Percentiles rank a stretch among this genome's conserved stretches.
Evolutionary conservation across 2,797 vertebrate species (phyloP).

Genomic region (Luscinia megarhynchos): DNA sequence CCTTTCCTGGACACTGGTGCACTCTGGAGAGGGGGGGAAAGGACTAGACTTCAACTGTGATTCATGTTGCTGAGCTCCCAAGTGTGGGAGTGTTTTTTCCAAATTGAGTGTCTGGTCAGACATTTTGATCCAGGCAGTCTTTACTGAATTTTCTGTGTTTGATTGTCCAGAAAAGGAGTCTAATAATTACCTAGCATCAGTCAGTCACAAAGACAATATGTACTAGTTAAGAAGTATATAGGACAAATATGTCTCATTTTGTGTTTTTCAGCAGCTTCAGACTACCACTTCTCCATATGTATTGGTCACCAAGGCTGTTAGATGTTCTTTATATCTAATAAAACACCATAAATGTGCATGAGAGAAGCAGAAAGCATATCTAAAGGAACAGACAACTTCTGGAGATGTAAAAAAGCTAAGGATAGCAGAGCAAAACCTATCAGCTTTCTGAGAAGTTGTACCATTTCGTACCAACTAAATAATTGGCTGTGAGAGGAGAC

Average conservation of each 20-base stretch:
- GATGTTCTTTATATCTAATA: background rate
- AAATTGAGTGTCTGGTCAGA: background rate
- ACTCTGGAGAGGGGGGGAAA: background rate
- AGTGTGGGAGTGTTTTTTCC: background rate
- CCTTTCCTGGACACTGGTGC: slow-evolving; percentile 11
- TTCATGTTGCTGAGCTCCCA: slow-evolving; percentile 28
- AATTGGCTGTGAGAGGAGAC: background rate
- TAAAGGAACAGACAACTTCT: background rate
- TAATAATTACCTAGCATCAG: background rate
- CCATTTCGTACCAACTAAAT: background rate
- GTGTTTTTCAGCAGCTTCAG: background rate
- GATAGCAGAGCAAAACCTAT: background rate
- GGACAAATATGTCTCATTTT: background rate
- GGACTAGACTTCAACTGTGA: background rate
- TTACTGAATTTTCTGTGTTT: background rate
- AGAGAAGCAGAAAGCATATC: background rate
- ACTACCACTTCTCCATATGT: background rate
- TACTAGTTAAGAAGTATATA: background rate
- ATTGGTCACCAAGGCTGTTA: slow-evolving; percentile 5
- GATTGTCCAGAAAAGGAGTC: background rate
- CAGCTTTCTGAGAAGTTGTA: background rate
- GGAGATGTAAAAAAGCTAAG: background rate
- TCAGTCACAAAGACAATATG: background rate
- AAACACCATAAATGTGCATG: background rate
- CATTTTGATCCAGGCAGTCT: background rate